Percentiles rank a stretch among this genome's conserved stretches.
These are phyloP conservation scores for Vandiemenella viatica DNA, from an alignment of 2,888 invertebrate species.

Conservation along the genomic window DNA sequence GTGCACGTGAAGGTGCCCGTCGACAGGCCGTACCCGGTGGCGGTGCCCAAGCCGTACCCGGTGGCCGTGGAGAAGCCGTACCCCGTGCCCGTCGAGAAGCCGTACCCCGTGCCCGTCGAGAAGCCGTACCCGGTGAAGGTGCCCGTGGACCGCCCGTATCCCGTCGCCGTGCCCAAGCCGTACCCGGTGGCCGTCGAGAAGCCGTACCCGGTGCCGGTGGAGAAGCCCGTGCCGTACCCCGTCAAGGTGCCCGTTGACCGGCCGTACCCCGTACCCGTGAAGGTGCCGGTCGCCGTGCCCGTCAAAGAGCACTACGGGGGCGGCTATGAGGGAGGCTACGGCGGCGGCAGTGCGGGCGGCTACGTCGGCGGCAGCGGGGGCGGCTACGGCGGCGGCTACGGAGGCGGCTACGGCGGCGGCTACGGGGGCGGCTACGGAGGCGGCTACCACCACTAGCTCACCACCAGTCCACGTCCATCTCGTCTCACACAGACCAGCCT, in stretches of 20 bases:
- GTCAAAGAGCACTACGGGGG: slow-evolving; percentile 41
- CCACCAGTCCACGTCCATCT: too few relatives aligned
- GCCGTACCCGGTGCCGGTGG: slow-evolving; percentile 56
- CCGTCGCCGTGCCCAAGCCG: slow-evolving; percentile 51
- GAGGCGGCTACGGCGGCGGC: not conserved
- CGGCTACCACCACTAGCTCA: not conserved
- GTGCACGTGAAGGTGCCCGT: slow-evolving; percentile 56
- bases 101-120: slow-evolving; percentile 21
- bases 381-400: not conserved
- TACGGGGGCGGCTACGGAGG: not conserved
- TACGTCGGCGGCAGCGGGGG: not conserved
- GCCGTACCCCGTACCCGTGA: slow-evolving; percentile 42
- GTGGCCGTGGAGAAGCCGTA: slow-evolving; percentile 25
- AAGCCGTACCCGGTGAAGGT: slow-evolving; percentile 22
- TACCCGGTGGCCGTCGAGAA: slow-evolving; percentile 33
- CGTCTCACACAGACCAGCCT: not conserved
- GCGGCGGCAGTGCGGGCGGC: not conserved
- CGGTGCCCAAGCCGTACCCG: slow-evolving; percentile 52
- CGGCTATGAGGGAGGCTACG: not conserved
- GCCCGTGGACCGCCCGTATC: slow-evolving; percentile 33
- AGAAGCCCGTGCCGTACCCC: slow-evolving; percentile 35
- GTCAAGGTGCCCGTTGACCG: slow-evolving; percentile 27
- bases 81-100: slow-evolving; percentile 45
- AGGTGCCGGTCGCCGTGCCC: slow-evolving; percentile 38
- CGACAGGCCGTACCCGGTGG: slow-evolving; percentile 59